Percentiles rank a stretch among this genome's conserved stretches.
Evolutionary conservation across 2,888 invertebrate species (phyloP).

Genomic region (Dione vanillae): DNA sequence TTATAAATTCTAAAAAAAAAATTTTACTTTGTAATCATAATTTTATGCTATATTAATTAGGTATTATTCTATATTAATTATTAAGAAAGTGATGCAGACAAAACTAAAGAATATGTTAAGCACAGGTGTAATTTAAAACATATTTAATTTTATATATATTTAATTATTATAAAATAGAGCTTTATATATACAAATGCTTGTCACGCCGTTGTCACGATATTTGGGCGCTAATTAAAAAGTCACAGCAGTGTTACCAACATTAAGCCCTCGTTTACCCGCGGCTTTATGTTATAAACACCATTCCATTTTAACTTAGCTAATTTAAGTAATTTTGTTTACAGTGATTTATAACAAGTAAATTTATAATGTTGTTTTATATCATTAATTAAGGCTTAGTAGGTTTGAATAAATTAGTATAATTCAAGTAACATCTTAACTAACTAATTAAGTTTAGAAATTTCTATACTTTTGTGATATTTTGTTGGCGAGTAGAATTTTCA

Average conservation of each 20-base stretch:
- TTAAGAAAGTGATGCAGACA: neutral
- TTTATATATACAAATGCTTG: constrained; percentile 38
- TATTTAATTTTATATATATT: neutral
- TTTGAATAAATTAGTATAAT: neutral
- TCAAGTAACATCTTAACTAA: too few relatives aligned
- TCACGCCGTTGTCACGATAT: constrained; percentile 74
- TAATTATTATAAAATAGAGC: neutral
- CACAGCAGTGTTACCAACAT: constrained; percentile 70
- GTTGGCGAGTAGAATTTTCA: too few relatives aligned
- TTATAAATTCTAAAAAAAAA: too few relatives aligned
- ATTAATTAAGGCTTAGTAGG: neutral
- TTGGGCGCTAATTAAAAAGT: constrained; percentile 79
- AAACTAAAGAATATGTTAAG: neutral
- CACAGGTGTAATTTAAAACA: neutral
- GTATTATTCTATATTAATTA: too few relatives aligned
- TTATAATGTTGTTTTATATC: constrained; percentile 13
- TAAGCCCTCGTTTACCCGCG: constrained; percentile 76
- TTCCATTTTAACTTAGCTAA: constrained; percentile 44
- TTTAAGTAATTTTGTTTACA: constrained; percentile 27
- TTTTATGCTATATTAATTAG: too few relatives aligned
- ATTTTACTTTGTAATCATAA: too few relatives aligned
- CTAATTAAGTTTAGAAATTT: too few relatives aligned
- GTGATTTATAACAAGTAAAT: constrained; percentile 8
- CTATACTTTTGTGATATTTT: too few relatives aligned
- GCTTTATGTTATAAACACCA: constrained; percentile 54